A percentile compares a stretch with the other conserved stretches of the same genome.
phyloP scores from a whole-genome alignment of 2,113 vertebrate genomes.

The Paedocypris sp. region DNA sequence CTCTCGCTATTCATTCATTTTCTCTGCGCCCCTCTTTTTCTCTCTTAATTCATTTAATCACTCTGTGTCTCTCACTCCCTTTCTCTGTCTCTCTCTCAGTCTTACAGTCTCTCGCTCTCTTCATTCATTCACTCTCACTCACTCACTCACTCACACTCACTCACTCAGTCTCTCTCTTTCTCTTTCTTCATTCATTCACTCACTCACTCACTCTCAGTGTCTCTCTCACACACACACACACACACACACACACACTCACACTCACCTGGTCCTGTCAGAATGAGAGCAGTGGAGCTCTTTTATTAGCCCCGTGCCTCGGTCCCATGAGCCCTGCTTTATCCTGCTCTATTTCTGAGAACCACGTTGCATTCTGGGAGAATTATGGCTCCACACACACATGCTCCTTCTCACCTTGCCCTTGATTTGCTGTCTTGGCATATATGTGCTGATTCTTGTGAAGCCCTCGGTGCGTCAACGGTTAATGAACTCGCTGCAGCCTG shows the following conservation, averaged over 20 bases:
- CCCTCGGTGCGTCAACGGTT: not conserved
- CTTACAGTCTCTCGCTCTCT: no score
- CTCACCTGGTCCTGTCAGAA: conserved; percentile 61
- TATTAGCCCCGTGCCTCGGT: conserved; percentile 58
- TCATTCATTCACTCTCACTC: no score
- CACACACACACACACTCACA: not conserved
- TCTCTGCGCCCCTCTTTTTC: no score
- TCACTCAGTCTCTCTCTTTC: conserved; percentile 11
- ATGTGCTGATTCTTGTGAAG: not conserved
- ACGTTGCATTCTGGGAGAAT: conserved; percentile 55
- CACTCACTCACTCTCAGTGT: not conserved
- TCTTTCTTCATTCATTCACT: no score
- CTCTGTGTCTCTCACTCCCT: no score
- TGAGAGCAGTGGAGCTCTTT: conserved; percentile 64
- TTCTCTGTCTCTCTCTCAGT: no score
- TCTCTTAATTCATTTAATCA: no score
- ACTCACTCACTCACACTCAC: not conserved
- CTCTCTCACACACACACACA: not conserved
- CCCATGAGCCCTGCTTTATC: conserved; percentile 56
- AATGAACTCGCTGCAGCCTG: not conserved
- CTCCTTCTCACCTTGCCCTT: conserved; percentile 19
- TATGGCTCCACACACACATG: conserved; percentile 35
- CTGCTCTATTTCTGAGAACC: conserved; percentile 57
- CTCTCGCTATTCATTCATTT: no score
- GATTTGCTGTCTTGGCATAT: conserved; percentile 12